A percentile compares a stretch with the other conserved stretches of the same genome.
phyloP scores from a whole-genome alignment of 2,113 vertebrate genomes.

The Nycticryphes semicollaris region DNA sequence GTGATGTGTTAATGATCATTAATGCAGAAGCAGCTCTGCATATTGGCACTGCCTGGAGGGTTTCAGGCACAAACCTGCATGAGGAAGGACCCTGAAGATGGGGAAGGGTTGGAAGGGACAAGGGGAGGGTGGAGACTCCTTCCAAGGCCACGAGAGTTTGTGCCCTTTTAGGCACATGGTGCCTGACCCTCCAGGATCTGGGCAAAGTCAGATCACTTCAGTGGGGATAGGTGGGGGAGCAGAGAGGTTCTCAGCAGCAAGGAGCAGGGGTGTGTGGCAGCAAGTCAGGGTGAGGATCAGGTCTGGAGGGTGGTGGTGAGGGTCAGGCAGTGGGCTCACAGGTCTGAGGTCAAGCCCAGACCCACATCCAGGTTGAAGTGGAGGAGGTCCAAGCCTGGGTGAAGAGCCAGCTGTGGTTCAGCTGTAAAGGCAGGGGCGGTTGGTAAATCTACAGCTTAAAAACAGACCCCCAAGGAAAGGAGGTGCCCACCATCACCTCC shows the following conservation, averaged over 20 bases:
- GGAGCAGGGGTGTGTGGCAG: not conserved
- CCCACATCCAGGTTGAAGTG: too few species aligned
- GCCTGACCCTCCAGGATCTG: not conserved
- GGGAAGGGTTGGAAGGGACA: not conserved
- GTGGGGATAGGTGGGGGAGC: not conserved
- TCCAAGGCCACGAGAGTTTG: not conserved
- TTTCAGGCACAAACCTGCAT: not conserved
- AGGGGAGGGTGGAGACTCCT: not conserved
- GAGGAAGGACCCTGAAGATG: not conserved
- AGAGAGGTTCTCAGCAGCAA: not conserved
- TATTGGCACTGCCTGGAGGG: not conserved
- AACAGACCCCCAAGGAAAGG: not conserved
- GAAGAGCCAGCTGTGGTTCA: not conserved
- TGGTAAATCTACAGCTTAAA: not conserved
- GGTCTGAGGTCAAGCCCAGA: not conserved
- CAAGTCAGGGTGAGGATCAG: not conserved
- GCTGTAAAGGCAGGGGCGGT: not conserved
- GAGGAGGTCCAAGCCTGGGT: not conserved
- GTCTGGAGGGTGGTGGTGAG: not conserved
- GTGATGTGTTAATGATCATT: not conserved
- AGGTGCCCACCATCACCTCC: not conserved
- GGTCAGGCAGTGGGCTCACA: not conserved
- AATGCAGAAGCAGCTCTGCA: not conserved
- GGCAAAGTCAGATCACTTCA: not conserved
- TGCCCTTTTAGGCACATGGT: not conserved